Base-by-base conservation (phyloP, 2,113 vertebrate species). In the Odobenus rosmarus region DNA sequence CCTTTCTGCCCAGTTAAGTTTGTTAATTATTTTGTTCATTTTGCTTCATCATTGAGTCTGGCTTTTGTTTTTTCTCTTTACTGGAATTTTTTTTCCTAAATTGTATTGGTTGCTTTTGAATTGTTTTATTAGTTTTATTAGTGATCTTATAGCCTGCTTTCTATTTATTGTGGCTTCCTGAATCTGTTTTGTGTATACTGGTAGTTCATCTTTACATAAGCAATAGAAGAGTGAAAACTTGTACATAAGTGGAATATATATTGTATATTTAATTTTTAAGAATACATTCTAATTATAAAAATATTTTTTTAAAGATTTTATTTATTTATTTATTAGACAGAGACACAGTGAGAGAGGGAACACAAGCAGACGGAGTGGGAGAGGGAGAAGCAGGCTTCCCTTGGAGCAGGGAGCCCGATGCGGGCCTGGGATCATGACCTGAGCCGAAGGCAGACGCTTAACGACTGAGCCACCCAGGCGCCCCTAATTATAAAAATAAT, bases 251-350 rank as follows among this genome's bases (percentile, higher is more conserved):
- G 33, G n/a, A 96, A 46, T 77, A 59, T 62, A 80, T 89, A 77
- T 53, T 76, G 16, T 86, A 21, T 95, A 59, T 92, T 88, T 94
- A 94, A 86, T 74, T 84, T 97, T 95, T 46, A 92, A 92, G 39
- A 88, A 88, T 28, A 82, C 3, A 57, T 42, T 42, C 42, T 76
- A 80, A 88, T 88, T 83, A 79, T 92, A 83, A 84, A 84, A 92
- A 80, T 64, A 71, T 92, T 71, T 88, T 88, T 71, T 46, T 7
- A 46, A 46, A 46, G 42, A 46, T 46, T 46, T 46, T 46, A 46
- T 46, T 46, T 46, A 46, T 46, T 46, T 46, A 46, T 46, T 46
- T 46, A 46, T 46, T 46, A 7, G 46, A 46, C 46, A 46, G 46
- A 46, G 46, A 46, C 46, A 46, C 46, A 46, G 46, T 46, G 46